Evolutionary conservation across 1,140 invertebrate genomes (phyloP).

Genomic region (Halotydeus destructor): DNA sequence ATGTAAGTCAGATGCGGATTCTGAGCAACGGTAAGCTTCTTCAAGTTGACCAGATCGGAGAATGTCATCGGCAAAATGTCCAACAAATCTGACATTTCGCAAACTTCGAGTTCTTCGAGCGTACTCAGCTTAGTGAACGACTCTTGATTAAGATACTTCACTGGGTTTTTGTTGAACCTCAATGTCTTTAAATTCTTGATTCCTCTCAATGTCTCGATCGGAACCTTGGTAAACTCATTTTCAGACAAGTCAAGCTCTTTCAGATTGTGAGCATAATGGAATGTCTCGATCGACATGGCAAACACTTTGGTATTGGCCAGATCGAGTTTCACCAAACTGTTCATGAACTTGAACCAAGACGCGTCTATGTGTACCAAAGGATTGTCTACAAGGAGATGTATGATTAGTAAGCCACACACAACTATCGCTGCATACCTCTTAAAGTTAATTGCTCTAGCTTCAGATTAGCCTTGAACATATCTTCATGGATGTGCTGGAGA

Average conservation of each 20-base stretch:
- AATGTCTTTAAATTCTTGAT: constrained; percentile 8
- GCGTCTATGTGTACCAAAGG: constrained; percentile 8
- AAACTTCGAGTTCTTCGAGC: constrained; percentile 12
- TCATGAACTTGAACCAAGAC: constrained; percentile 8
- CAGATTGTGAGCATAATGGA: constrained; percentile 9
- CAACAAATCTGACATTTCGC: constrained; percentile 11
- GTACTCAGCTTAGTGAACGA: constrained; percentile 11
- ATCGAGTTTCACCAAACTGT: constrained; percentile 11
- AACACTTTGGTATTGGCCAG: constrained; percentile 8
- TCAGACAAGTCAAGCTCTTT: constrained; percentile 15
- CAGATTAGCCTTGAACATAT: constrained; percentile 13
- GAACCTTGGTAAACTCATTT: constrained; percentile 15
- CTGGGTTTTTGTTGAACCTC: constrained; percentile 13
- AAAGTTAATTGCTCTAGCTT: no score
- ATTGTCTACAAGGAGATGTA: no score
- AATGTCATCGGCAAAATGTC: constrained; percentile 12
- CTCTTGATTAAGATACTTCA: constrained; percentile 8
- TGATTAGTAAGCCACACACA: constrained; percentile 9
- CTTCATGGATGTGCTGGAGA: constrained; percentile 8
- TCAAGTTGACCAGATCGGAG: constrained; percentile 9
- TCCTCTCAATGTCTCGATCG: constrained; percentile 12
- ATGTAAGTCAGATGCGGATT: constrained; percentile 11
- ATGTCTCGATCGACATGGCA: constrained; percentile 6
- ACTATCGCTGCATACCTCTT: constrained; percentile 8
- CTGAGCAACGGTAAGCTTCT: constrained; percentile 7